Percentiles rank a stretch among this genome's conserved stretches.
Conservation (phyloP, 1,140 invertebrate genomes). For the Pentalonia nigronervosa region DNA sequence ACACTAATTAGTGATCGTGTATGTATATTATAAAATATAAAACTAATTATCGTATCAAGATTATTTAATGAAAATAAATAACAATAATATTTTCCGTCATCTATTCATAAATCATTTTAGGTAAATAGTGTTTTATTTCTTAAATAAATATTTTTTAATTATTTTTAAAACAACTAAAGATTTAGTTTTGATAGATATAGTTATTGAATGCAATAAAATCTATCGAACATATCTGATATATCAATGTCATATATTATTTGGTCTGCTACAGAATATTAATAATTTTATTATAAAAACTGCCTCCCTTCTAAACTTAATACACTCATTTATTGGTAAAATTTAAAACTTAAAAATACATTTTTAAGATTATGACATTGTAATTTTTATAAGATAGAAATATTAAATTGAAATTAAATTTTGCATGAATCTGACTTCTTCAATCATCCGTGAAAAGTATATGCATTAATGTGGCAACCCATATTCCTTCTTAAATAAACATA, state of each 20-base stretch:
- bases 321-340: no score
- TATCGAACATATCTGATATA: no score
- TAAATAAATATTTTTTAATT: neutral
- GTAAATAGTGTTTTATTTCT: neutral
- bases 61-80: neutral
- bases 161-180: neutral
- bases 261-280: no score
- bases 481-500: no score
- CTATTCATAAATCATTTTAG: neutral
- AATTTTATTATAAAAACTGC: neutral
- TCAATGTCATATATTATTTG: neutral
- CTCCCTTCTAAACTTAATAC: no score
- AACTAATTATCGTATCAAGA: neutral
- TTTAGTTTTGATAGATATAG: neutral
- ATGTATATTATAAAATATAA: neutral
- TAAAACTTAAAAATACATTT: no score
- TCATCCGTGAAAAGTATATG: no score
- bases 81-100: neutral
- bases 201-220: neutral
- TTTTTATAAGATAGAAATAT: no score
- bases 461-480: no score
- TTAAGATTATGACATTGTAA: no score
- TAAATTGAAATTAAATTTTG: no score
- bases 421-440: no score
- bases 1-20: neutral